These are phyloP conservation scores for Fabriciana adippe DNA, from an alignment of 2,888 invertebrate species.

Conservation along the genomic window DNA sequence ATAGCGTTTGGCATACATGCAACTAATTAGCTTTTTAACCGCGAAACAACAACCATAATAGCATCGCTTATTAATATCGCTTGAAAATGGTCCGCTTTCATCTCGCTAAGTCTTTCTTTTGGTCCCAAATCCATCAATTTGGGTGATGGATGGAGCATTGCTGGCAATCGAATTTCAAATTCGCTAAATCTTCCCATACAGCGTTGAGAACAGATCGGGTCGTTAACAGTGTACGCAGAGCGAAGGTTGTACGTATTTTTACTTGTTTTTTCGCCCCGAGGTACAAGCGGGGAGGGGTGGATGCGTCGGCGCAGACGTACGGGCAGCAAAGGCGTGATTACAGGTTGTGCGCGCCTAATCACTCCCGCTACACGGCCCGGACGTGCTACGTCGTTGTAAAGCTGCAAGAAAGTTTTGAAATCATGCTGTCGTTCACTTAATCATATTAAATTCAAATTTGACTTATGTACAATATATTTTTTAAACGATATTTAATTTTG, in stretches of 20 bases:
- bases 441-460: too few relatives aligned
- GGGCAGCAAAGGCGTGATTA: conserved; percentile 78
- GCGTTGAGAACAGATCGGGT: conserved; percentile 74
- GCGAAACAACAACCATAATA: conserved; percentile 58
- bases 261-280: conserved; percentile 69
- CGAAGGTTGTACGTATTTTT: conserved; percentile 62
- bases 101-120: conserved; percentile 72
- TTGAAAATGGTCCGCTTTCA: conserved; percentile 73
- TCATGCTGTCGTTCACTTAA: background rate
- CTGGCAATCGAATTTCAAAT: conserved; percentile 80
- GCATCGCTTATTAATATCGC: conserved; percentile 72
- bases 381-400: conserved; percentile 43
- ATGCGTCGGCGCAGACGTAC: conserved; percentile 73
- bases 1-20: conserved; percentile 2
- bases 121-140: conserved; percentile 81
- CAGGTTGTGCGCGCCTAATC: conserved; percentile 76
- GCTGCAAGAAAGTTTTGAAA: conserved; percentile 25
- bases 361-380: conserved; percentile 66
- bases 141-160: conserved; percentile 77
- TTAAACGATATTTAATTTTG: too few relatives aligned
- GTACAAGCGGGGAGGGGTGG: conserved; percentile 45
- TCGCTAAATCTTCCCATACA: conserved; percentile 82
- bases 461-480: too few relatives aligned
- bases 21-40: conserved; percentile 35
- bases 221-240: conserved; percentile 73